phyloP scores from a whole-genome alignment of 2,888 invertebrate species.

The Chymomyza fuscimana region DNA sequence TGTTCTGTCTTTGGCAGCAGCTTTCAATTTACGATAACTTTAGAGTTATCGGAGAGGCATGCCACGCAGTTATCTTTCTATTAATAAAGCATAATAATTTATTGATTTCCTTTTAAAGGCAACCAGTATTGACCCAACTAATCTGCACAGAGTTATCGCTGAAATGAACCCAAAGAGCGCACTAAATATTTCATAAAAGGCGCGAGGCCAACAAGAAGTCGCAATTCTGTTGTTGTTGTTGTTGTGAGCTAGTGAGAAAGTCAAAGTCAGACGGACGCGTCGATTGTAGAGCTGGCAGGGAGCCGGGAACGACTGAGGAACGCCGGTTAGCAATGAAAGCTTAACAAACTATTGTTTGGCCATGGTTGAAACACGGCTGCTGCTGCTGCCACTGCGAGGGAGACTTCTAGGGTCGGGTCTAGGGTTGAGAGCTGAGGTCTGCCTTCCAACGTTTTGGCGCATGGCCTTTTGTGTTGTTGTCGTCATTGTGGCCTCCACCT shows the following conservation, averaged over 20 bases:
- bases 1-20: conserved; percentile 37
- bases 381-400: not conserved
- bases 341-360: conserved; percentile 59
- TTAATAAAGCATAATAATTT: conserved; percentile 72
- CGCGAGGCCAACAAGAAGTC: conserved; percentile 8
- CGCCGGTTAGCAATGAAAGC: conserved; percentile 35
- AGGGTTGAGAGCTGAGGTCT: conserved; percentile 31
- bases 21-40: conserved; percentile 41
- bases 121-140: conserved; percentile 65
- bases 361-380: conserved; percentile 20
- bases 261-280: conserved; percentile 27
- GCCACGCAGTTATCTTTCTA: conserved; percentile 44
- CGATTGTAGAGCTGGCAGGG: not conserved
- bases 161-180: conserved; percentile 18
- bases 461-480: not conserved
- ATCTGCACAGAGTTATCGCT: conserved; percentile 65
- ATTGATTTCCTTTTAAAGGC: conserved; percentile 66
- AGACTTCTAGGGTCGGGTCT: conserved; percentile 44
- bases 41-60: conserved; percentile 37
- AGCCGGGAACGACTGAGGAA: not conserved
- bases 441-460: conserved; percentile 43
- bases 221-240: not conserved
- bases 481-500: conserved; percentile 6
- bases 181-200: conserved; percentile 11
- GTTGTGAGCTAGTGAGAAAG: conserved; percentile 20